Percentiles rank a stretch among this genome's conserved stretches.
These are phyloP conservation scores for Eueremaeus valkanovi DNA, from an alignment of 2,888 invertebrate genomes.

Conservation along the genomic window DNA sequence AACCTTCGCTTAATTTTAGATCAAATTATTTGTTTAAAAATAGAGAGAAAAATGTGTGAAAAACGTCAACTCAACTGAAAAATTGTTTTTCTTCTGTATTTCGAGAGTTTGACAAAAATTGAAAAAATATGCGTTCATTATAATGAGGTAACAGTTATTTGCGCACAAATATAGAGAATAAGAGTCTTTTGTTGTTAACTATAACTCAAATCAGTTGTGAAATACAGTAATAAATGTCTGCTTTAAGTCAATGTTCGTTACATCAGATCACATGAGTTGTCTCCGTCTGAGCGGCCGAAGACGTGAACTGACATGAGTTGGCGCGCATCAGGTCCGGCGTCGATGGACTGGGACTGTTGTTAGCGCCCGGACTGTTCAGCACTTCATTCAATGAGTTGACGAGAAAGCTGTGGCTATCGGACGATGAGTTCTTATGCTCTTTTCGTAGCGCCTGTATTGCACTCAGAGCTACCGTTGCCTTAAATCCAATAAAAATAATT, in stretches of 20 bases:
- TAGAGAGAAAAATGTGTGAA: neutral
- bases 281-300: neutral
- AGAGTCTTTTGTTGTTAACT: neutral
- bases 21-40: neutral
- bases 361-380: constrained; percentile 43
- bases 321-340: constrained; percentile 22
- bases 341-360: constrained; percentile 35
- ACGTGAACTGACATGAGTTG: neutral
- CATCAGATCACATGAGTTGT: neutral
- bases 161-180: neutral
- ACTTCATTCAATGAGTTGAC: constrained; percentile 46
- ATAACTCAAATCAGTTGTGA: neutral
- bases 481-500: neutral
- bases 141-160: constrained; percentile 21
- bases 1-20: constrained; percentile 3
- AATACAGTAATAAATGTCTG: neutral
- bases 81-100: neutral
- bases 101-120: neutral
- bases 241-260: neutral
- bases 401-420: constrained; percentile 45
- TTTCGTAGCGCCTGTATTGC: constrained; percentile 45
- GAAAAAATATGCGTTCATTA: neutral
- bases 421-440: constrained; percentile 41
- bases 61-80: neutral
- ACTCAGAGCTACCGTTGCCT: constrained; percentile 46